These are phyloP conservation scores for Varecia variegata DNA, from an alignment of 2,797 vertebrate species.

Conservation along the genomic window DNA sequence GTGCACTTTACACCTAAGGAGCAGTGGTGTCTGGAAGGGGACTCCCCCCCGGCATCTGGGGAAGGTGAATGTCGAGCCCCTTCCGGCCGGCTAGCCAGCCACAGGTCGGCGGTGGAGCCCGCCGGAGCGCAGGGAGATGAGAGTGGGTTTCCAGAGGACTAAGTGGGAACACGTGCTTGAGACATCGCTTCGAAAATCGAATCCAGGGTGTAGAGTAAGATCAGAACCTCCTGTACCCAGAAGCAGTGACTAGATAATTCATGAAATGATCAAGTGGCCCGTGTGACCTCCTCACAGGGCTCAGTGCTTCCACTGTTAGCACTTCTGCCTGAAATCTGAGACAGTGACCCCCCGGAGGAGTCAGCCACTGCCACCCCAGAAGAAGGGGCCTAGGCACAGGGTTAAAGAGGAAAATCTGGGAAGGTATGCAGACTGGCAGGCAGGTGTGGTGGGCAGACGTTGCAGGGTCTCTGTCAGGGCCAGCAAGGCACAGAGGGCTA, in stretches of 20 bases:
- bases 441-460: accelerated
- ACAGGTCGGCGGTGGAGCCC: background rate
- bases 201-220: background rate
- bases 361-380: background rate
- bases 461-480: background rate
- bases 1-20: background rate
- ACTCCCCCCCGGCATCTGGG: accelerated
- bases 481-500: background rate
- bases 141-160: background rate
- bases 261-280: background rate
- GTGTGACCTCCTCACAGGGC: background rate
- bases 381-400: background rate
- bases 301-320: background rate
- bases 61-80: background rate
- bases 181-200: background rate
- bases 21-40: background rate
- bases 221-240: background rate
- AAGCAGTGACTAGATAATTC: background rate
- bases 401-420: background rate
- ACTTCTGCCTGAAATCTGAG: background rate
- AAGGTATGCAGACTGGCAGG: background rate
- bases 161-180: background rate
- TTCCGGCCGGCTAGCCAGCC: background rate
- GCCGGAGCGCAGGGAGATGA: background rate
- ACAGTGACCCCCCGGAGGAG: background rate